phyloP scores from a whole-genome alignment of 1,140 invertebrate species.

The Drosophila santomea region DNA sequence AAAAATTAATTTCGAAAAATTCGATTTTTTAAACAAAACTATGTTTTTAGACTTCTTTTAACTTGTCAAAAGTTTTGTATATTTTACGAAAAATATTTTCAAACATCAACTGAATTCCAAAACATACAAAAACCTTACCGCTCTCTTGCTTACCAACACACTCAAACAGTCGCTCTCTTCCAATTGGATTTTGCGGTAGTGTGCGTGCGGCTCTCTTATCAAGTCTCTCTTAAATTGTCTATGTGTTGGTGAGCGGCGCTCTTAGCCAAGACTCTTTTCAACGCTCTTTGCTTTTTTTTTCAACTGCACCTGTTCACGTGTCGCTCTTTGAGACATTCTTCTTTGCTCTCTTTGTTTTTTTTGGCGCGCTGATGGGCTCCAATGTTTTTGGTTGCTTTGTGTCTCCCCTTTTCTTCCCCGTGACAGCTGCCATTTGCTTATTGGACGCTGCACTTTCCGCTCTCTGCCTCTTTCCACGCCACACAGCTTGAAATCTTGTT shows the following conservation, averaged over 20 bases:
- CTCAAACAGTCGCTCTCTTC: slow-evolving; percentile 36
- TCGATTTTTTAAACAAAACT: background rate
- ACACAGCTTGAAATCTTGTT: slow-evolving; percentile 80
- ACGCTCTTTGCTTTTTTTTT: background rate
- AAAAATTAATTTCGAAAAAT: background rate
- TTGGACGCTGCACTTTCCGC: slow-evolving; percentile 59
- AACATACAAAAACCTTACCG: slow-evolving; percentile 1
- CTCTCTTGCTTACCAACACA: slow-evolving; percentile 62
- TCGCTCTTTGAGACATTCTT: slow-evolving; percentile 34
- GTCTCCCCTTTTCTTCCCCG: slow-evolving; percentile 4
- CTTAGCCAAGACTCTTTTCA: slow-evolving; percentile 45
- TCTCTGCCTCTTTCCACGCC: background rate
- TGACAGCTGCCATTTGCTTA: slow-evolving; percentile 70
- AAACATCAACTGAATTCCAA: background rate
- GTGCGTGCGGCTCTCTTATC: slow-evolving; percentile 61
- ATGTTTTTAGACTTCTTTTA: background rate
- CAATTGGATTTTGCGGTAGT: slow-evolving; percentile 33
- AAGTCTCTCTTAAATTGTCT: slow-evolving; percentile 58
- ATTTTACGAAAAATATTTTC: background rate
- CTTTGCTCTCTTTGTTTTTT: slow-evolving; percentile 16
- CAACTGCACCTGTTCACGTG: slow-evolving; percentile 60
- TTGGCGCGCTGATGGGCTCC: slow-evolving; percentile 9
- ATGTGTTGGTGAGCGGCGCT: slow-evolving; percentile 55
- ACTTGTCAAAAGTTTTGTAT: background rate
- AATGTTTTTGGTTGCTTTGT: slow-evolving; percentile 60